These are phyloP conservation scores for Archaeoteleia sp. DNA, from an alignment of 2,888 invertebrate species.

Conservation along the genomic window DNA sequence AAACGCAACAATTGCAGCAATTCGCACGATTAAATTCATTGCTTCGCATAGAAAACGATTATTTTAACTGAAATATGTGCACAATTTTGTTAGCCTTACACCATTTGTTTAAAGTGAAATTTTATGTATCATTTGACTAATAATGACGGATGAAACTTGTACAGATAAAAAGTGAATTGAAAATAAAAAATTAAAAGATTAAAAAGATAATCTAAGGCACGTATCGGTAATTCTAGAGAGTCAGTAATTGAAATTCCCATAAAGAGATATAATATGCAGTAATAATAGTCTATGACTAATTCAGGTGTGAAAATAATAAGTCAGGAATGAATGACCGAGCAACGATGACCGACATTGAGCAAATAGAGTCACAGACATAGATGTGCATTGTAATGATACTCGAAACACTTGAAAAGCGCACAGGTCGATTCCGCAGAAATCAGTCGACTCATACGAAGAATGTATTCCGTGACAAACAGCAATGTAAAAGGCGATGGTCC, in stretches of 20 bases:
- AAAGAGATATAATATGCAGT: too few relatives aligned
- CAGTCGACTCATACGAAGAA: slow-evolving; percentile 13
- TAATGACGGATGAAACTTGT: too few relatives aligned
- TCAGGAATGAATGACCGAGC: slow-evolving; percentile 13
- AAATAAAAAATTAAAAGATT: too few relatives aligned
- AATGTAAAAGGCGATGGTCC: slow-evolving; percentile 11
- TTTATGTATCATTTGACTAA: too few relatives aligned
- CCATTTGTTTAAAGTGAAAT: too few relatives aligned
- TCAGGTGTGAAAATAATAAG: slow-evolving; percentile 1
- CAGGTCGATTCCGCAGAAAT: slow-evolving; percentile 11
- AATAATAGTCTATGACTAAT: background rate
- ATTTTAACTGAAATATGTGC: too few relatives aligned
- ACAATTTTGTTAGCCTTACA: too few relatives aligned
- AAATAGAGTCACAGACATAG: slow-evolving; percentile 14
- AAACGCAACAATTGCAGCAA: too few relatives aligned
- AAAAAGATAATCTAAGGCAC: background rate
- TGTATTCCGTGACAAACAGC: background rate
- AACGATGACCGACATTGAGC: slow-evolving; percentile 2
- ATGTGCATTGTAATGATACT: slow-evolving; percentile 6
- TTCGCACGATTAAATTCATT: too few relatives aligned
- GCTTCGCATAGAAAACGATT: too few relatives aligned
- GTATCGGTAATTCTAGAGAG: background rate
- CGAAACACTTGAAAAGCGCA: slow-evolving; percentile 20
- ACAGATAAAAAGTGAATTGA: too few relatives aligned
- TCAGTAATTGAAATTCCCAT: background rate